Base-by-base conservation (phyloP, 2,113 vertebrate genomes). In the Leptodactylus fuscus region DNA sequence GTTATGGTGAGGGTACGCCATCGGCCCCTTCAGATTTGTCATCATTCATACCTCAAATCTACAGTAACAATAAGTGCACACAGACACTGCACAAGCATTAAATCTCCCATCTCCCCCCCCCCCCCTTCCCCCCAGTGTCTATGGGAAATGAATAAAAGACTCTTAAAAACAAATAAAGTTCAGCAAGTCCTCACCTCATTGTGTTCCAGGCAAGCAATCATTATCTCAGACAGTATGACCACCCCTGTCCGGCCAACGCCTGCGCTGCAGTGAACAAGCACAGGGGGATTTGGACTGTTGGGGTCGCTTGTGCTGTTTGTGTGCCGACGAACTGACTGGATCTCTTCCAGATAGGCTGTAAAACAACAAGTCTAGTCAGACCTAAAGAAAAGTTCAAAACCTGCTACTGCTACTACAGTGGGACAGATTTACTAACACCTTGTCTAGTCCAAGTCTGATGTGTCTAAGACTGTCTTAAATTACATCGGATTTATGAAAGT, bases 161-260 rank as follows among this genome's bases (percentile, higher is more conserved):
- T n/a, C n/a, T n/a, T n/a, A n/a, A n/a, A n/a, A n/a, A n/a, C n/a
- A n/a, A n/a, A n/a, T n/a, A n/a, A n/a, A n/a, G n/a, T n/a, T n/a
- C n/a, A n/a, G n/a, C n/a, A n/a, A 44, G 32, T 13, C 13, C 84
- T 88, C 51, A 99, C 98, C 97, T 98, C 97, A 4, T 99, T 99
- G 94, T 99, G 97, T 86, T 99, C 97, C 91, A 98, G 89, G 88
- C 98, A 98, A 46, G 97, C 97, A 0, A 99, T 97, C 97, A 99
- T 97, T 92, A 99, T 91, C 94, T 99, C 98, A 0, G 96, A 95
- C 89, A 99, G 90, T 22, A 99, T 95, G 90, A 99, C 95, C 24
- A 99, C 98, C 0, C 98, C 98, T 0, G 96, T 97, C 46, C 97
- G 93, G 1, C 98, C 98, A 51, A 98, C 97, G 0, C 98, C 98